Evolutionary conservation across 2,113 vertebrate genomes (phyloP).

Genomic region (Procavia capensis): DNA sequence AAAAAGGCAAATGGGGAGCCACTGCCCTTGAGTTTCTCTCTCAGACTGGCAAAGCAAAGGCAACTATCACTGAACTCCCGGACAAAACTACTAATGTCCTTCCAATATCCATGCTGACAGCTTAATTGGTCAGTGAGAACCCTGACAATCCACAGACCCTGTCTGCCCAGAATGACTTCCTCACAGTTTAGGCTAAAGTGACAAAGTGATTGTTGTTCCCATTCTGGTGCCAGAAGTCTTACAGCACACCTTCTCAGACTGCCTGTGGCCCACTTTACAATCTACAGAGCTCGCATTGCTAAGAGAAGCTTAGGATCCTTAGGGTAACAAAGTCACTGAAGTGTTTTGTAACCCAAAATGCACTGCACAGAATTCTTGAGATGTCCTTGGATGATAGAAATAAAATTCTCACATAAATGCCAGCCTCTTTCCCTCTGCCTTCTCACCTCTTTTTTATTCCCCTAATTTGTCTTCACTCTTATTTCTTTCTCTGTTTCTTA

Average conservation of each 20-base stretch:
- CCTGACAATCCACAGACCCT: not conserved
- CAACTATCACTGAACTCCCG: not conserved
- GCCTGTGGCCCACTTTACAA: not conserved
- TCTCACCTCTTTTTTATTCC: not conserved
- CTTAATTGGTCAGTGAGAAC: not conserved
- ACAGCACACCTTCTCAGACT: not conserved
- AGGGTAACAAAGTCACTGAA: not conserved
- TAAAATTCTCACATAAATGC: not conserved
- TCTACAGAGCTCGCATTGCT: not conserved
- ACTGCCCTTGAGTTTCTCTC: not conserved
- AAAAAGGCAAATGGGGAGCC: not conserved
- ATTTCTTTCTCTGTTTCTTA: not conserved
- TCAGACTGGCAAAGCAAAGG: not conserved
- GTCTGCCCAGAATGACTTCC: not conserved
- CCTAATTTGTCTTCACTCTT: not conserved
- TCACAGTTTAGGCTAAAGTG: not conserved
- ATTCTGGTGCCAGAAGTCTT: not conserved
- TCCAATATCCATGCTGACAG: not conserved
- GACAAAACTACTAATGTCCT: not conserved
- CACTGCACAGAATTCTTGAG: accelerated
- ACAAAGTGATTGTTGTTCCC: not conserved
- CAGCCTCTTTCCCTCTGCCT: not conserved
- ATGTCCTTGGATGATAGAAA: not conserved
- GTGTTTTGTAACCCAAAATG: not conserved
- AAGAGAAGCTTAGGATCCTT: not conserved